A percentile compares a stretch with the other conserved stretches of the same genome.
Evolutionary conservation across 2,888 invertebrate species (phyloP).

Genomic region (Cerceris rybyensis): DNA sequence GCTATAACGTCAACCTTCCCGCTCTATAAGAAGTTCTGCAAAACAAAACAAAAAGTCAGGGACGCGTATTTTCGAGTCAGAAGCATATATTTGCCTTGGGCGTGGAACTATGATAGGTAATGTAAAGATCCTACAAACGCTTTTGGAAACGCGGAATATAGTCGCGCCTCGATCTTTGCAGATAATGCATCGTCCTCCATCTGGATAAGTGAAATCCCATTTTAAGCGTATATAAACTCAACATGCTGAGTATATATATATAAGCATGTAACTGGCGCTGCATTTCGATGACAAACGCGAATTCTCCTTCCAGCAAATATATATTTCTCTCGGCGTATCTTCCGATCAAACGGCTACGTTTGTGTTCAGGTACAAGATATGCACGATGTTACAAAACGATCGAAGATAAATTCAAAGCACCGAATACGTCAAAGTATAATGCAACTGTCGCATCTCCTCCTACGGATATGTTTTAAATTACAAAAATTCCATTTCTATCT

Average conservation of each 20-base stretch:
- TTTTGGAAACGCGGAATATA: conserved; percentile 33
- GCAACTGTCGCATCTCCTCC: neutral
- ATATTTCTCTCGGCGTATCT: neutral
- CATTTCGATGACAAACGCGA: conserved; percentile 33
- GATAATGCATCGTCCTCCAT: conserved; percentile 11
- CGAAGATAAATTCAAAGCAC: neutral
- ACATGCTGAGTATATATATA: conserved; percentile 22
- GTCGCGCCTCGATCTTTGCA: conserved; percentile 7
- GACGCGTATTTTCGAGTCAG: neutral
- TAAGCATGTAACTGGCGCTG: conserved; percentile 13
- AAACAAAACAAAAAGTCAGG: no score
- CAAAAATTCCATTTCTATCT: conserved; percentile 12
- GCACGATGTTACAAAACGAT: conserved; percentile 30
- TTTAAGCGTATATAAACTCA: conserved; percentile 21
- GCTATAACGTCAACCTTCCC: no score
- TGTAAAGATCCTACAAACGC: conserved; percentile 28
- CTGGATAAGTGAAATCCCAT: conserved; percentile 13
- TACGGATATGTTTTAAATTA: conserved; percentile 9
- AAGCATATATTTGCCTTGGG: conserved; percentile 36
- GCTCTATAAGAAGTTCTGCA: no score
- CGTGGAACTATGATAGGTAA: conserved; percentile 44
- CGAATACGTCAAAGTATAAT: neutral
- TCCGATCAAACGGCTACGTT: conserved; percentile 20
- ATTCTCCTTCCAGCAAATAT: neutral
- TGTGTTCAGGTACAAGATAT: conserved; percentile 56